Base-by-base conservation (phyloP, 2,888 invertebrate species). In the Protodeltote pygarga region DNA sequence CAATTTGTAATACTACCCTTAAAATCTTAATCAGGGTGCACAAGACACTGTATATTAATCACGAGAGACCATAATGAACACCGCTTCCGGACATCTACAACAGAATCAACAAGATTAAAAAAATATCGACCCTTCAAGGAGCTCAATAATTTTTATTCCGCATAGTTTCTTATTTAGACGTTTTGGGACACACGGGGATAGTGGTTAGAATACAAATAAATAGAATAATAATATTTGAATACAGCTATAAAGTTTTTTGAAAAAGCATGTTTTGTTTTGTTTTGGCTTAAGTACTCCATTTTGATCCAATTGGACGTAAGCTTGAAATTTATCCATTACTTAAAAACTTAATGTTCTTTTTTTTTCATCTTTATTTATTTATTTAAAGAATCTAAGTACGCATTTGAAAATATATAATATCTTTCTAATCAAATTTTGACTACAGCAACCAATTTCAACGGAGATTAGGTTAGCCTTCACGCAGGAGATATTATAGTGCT, bases 71-170 rank as follows among this genome's bases (percentile, higher is more conserved):
- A 55, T 51, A 77, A 65, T 66, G 54, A 65, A 68, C 54, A 71
- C 63, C 70, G 76, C 75, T 73, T 77, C 74, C 78, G 77, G 79
- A 74, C 71, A 69, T 62, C 53, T 59, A 70, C 68, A 65, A 69
- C 66, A 67, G 65, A 71, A 73, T 64, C 71, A 70, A 72, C 70
- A 52, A 57, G 44, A 48, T 50, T 41, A n/a, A 75, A 74, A 76
- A 77, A 73, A 70, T 62, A 71, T 64, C 61, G 66, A 73, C 70
- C 77, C 65, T 64, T 74, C 44, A 71, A 73, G 75, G 70, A 75
- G 75, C 66, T 63, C 65, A 65, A 73, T 75, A 65, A 77, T 78
- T 77, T 79, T 73, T 75, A 73, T 71, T 75, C 70, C 52, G 61
- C 66, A 71, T 77, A 70, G 53, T 71, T 65, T 67, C 51, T 59